Conservation (phyloP, 2,888 invertebrate genomes). For the Nomada lathburiana region DNA sequence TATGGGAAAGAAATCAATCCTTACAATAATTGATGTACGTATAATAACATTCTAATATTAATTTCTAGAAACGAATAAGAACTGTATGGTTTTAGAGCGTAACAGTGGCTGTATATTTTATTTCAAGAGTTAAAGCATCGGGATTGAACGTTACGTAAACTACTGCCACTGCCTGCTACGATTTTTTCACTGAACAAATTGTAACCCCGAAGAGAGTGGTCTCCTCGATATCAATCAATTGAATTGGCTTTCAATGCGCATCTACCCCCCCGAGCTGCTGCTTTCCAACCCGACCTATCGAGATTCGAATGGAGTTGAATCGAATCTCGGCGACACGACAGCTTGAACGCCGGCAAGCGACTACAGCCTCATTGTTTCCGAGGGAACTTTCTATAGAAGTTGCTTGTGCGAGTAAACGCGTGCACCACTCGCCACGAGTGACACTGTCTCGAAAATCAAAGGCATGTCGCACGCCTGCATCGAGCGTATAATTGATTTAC, state of each 20-base stretch:
- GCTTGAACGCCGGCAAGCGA: slow-evolving; percentile 8
- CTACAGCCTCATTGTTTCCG: slow-evolving; percentile 12
- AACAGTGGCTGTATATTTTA: no score
- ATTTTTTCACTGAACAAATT: not conserved
- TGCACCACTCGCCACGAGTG: slow-evolving; percentile 32
- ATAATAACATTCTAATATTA: no score
- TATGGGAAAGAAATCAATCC: no score
- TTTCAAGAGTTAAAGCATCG: no score
- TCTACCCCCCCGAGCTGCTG: not conserved
- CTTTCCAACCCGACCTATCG: slow-evolving; percentile 14
- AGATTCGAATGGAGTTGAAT: not conserved
- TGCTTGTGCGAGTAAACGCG: slow-evolving; percentile 43
- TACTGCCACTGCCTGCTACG: no score
- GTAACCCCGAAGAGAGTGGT: slow-evolving; percentile 1
- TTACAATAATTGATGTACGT: no score
- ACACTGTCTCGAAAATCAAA: slow-evolving; percentile 44
- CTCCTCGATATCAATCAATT: not conserved
- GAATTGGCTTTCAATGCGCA: slow-evolving; percentile 1
- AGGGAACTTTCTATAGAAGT: slow-evolving; percentile 25
- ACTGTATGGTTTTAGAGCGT: no score
- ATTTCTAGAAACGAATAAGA: no score
- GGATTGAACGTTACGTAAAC: no score
- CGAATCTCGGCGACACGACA: slow-evolving; percentile 2
- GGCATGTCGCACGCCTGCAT: slow-evolving; percentile 33
- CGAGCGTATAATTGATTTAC: slow-evolving; percentile 43